These are phyloP conservation scores for Nomada flava DNA, from an alignment of 2,888 invertebrate species.

Conservation along the genomic window DNA sequence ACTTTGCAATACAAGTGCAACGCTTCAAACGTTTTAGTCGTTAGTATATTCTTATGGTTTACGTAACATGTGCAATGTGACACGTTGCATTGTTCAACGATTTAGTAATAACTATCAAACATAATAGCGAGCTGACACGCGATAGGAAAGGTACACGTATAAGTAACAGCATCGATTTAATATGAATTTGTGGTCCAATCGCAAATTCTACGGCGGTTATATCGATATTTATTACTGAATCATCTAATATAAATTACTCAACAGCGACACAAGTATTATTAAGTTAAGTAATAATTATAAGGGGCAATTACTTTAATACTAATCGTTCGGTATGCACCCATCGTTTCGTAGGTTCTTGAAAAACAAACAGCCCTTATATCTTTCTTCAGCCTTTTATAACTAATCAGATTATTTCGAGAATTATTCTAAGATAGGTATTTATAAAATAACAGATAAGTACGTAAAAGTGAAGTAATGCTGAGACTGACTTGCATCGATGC, in stretches of 20 bases:
- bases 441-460: conserved; percentile 34
- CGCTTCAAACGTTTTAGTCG: conserved; percentile 14
- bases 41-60: conserved; percentile 3
- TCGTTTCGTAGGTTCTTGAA: not conserved
- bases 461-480: conserved; percentile 41
- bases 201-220: not conserved
- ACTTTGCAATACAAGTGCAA: not conserved
- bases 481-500: conserved; percentile 20
- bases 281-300: conserved; percentile 33
- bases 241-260: conserved; percentile 34
- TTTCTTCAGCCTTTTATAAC: not conserved
- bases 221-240: not conserved
- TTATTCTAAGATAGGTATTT: conserved; percentile 52
- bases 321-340: conserved; percentile 31
- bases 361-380: conserved; percentile 23
- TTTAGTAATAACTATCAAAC: conserved; percentile 1
- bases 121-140: not conserved
- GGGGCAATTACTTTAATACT: conserved; percentile 27
- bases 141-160: not conserved
- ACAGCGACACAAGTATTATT: conserved; percentile 33
- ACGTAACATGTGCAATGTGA: conserved; percentile 2
- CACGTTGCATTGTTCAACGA: not conserved
- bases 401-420: conserved; percentile 8
- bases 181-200: not conserved
- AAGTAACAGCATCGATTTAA: not conserved